Percentiles rank a stretch among this genome's conserved stretches.
Conservation (phyloP, 2,113 vertebrate genomes). For the Bothrops jararaca region DNA sequence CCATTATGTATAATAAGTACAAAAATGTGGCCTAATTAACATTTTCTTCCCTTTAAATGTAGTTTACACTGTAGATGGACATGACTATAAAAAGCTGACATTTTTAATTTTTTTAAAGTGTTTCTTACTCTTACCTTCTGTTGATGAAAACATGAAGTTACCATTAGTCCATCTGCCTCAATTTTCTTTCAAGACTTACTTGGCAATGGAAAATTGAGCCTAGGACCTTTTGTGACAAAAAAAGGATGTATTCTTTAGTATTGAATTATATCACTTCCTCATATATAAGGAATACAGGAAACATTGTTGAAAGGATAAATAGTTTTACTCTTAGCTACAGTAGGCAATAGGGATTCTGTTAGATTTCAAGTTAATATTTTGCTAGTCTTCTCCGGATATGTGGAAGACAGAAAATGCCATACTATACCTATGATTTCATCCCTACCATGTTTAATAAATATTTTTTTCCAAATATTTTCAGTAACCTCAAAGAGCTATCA, state of each 20-base stretch:
- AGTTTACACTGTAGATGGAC: background rate
- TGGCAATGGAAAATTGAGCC: too few relatives aligned
- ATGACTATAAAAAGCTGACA: background rate
- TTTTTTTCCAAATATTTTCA: background rate
- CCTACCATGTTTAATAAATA: background rate
- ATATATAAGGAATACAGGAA: background rate
- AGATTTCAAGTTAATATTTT: too few relatives aligned
- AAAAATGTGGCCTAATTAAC: background rate
- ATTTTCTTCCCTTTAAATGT: background rate
- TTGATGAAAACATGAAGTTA: background rate
- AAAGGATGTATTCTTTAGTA: background rate
- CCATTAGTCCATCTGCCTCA: background rate
- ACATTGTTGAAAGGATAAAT: too few relatives aligned
- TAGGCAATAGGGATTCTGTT: too few relatives aligned
- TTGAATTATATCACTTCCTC: background rate
- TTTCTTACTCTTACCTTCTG: background rate
- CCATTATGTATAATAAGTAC: background rate
- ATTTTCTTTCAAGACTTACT: background rate
- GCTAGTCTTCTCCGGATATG: too few relatives aligned
- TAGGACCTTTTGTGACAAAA: background rate
- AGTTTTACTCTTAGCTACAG: too few relatives aligned
- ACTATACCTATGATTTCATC: too few relatives aligned
- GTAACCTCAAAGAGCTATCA: background rate
- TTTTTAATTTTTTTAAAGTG: background rate
- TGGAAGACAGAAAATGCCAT: too few relatives aligned